Percentiles rank a stretch among this genome's conserved stretches.
Conservation (phyloP, 92 coral and sea anemone genomes). For the Anthopleura xanthogrammica region DNA sequence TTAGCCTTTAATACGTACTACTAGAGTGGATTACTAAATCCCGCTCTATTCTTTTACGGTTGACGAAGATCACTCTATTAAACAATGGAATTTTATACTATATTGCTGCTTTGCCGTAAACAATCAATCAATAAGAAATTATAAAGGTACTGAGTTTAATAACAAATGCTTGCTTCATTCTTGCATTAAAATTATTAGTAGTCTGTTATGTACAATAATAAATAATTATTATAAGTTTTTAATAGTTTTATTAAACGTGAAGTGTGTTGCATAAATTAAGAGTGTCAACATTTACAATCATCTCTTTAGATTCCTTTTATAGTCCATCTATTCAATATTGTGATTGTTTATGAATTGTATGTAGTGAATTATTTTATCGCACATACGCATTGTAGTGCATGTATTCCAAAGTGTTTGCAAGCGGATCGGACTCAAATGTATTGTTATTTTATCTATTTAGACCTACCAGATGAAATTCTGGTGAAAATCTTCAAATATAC, state of each 20-base stretch:
- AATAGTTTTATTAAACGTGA: too few species aligned
- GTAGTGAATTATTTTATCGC: background rate
- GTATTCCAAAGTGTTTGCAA: background rate
- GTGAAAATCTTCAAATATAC: slow-evolving; percentile 13
- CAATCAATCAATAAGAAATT: too few species aligned
- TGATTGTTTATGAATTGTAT: background rate
- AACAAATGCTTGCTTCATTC: too few species aligned
- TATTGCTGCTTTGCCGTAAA: too few species aligned
- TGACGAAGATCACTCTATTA: too few species aligned
- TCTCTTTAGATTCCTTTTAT: too few species aligned
- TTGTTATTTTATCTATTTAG: background rate
- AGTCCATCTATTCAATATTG: too few species aligned
- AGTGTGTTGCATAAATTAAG: too few species aligned
- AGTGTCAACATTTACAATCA: too few species aligned
- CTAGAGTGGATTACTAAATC: background rate
- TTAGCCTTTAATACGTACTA: background rate
- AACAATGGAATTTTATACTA: too few species aligned
- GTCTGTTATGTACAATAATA: background rate
- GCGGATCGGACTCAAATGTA: background rate
- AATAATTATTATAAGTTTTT: too few species aligned
- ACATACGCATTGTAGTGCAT: background rate
- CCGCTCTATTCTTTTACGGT: background rate
- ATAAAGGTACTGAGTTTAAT: too few species aligned
- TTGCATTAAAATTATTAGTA: background rate
- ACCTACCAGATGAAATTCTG: slow-evolving; percentile 1